Evolutionary conservation across 2,113 vertebrate species (phyloP), one percentile per base, ranked within the genome.

Genomic region (Rissa tridactyla): DNA sequence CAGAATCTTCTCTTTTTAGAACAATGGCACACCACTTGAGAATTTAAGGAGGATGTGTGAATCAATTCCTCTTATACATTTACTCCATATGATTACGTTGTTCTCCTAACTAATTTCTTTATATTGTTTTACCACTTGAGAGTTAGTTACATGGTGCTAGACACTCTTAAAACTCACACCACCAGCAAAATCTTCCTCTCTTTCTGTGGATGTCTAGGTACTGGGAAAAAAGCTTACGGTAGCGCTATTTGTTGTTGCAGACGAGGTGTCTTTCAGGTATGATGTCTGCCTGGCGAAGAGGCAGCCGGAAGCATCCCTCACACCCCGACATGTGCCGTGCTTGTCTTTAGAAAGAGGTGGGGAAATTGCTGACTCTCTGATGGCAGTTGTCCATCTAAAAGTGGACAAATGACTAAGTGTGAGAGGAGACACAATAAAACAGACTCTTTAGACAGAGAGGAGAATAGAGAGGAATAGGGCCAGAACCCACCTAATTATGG

Each of bases 311-410:
- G 14, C 25, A 73, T 11, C 23, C 5, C 21, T 65, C 54, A n/a
- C n/a, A 61, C 3, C 54, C 19, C 3, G 1, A 4, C 0, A 1
- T 46, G 8, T 60, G 19, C 36, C 40, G 25, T 44, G 40, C 66
- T 72, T 29, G 40, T 30, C 47, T 82, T 77, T 14, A 77, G 30
- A 51, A 88, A 73, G 61, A 57, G 23, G 62, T 14, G 27, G 30
- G 19, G 30, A 61, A 77, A 55, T 29, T 76, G 27, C 54, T 77
- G 75, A 38, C 8, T n/a, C 27, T 75, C 14, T 44, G 6, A 34
- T 30, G 21, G 29, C 29, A 76, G 15, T 5, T 68, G 23, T 78
- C 11, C 14, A 10, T 38, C 38, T 87, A 26, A 47, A 80, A 68
- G 26, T 23, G 82, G 92, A 21, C 23, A 34, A 60, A 68, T 19